A percentile compares a stretch with the other conserved stretches of the same genome.
phyloP scores from a whole-genome alignment of 2,888 invertebrate genomes.

The Apodemia duryi region DNA sequence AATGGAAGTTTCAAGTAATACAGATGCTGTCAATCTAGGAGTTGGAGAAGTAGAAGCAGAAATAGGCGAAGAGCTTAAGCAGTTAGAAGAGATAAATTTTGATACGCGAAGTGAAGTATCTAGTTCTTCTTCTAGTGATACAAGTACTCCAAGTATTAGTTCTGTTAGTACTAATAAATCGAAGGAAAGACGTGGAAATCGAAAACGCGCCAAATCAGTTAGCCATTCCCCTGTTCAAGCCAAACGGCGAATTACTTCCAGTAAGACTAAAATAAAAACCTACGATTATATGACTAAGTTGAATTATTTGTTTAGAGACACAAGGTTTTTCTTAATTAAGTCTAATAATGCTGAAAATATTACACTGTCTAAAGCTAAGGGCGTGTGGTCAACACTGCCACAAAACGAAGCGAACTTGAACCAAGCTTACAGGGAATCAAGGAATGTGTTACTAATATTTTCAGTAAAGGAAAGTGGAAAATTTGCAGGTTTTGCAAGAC shows the following conservation, averaged over 20 bases:
- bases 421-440: constrained; percentile 94
- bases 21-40: constrained; percentile 82
- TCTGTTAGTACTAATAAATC: constrained; percentile 86
- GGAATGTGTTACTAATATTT: constrained; percentile 96
- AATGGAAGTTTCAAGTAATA: constrained; percentile 76
- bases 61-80: constrained; percentile 89
- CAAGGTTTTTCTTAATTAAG: constrained; percentile 97
- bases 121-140: constrained; percentile 86
- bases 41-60: constrained; percentile 84
- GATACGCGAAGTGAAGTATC: constrained; percentile 94
- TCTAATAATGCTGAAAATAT: constrained; percentile 99
- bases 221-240: constrained; percentile 62
- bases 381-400: constrained; percentile 98
- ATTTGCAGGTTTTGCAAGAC: constrained; percentile 95
- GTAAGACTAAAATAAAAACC: constrained; percentile 77
- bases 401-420: constrained; percentile 98
- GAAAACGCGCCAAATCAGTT: constrained; percentile 74
- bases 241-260: constrained; percentile 54
- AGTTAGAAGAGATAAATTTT: constrained; percentile 86
- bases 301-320: constrained; percentile 96
- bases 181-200: constrained; percentile 76
- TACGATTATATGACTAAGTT: constrained; percentile 93
- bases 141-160: constrained; percentile 87
- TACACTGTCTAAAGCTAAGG: constrained; percentile 94
- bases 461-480: constrained; percentile 99